Base-by-base conservation (phyloP, 2,888 invertebrate species). In the Caenorhabditis sp. region DNA sequence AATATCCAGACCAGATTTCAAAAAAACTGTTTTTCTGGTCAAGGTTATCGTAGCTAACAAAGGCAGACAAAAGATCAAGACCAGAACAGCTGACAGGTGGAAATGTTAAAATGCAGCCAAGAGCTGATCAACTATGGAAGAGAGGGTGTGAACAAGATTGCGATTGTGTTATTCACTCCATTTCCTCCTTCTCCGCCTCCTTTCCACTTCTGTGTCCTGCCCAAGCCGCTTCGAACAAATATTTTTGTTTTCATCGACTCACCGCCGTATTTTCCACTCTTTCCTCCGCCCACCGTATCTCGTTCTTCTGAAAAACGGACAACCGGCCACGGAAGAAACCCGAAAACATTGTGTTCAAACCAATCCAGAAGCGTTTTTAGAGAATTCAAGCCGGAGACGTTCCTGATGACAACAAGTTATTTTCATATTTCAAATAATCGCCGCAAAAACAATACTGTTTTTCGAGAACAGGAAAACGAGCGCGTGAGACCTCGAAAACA, bases 181-280 rank as follows among this genome's bases (percentile, higher is more conserved):
- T n/a, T n/a, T n/a, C n/a, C n/a, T n/a, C n/a, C n/a, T n/a, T n/a
- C n/a, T n/a, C n/a, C n/a, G n/a, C n/a, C 51, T 40, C 60, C 44
- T 51, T 65, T 40, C 44, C 55, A 44, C 70, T 71, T 51, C 74
- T 71, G 32, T 40, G 35, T 51, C 40, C 68, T 67, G 64, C 60
- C 47, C 70, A 65, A 47, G 47, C 47, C 47, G 47, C 47, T 67
- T 60, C 70, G 65, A 70, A 70, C 70, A 79, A 69, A 69, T 77
- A 77, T 79, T 70, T 79, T 71, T 79, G 70, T 79, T 79, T 79
- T 78, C 70, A 70, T 79, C 65, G 78, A 70, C 78, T 53, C 51
- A 60, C 65, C 67, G 69, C 56, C 68, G 67, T 76, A 70, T 78
- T 79, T 77, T 71, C 58, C 58, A 56, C 47, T 62, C 61, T 58